A percentile compares a stretch with the other conserved stretches of the same genome.
Conservation (phyloP, 2,888 invertebrate genomes). For the Plutella xylostella region DNA sequence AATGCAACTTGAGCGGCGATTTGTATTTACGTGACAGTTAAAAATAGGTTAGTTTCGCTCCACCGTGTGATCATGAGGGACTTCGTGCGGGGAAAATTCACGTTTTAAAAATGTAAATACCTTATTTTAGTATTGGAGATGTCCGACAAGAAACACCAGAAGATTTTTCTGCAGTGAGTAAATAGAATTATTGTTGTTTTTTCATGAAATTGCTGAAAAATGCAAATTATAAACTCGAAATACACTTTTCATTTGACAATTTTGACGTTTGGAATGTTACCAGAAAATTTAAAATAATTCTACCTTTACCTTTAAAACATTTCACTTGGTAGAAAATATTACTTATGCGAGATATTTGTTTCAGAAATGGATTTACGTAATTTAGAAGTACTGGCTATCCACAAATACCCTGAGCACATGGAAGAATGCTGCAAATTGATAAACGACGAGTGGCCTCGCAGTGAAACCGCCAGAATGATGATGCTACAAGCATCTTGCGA, state of each 20-base stretch:
- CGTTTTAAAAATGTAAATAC: constrained; percentile 24
- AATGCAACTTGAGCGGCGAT: constrained; percentile 19
- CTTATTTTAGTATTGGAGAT: constrained; percentile 2
- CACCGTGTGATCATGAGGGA: no score
- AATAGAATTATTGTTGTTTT: constrained; percentile 8
- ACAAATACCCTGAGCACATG: constrained; percentile 77
- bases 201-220: constrained; percentile 11
- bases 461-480: constrained; percentile 81
- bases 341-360: not conserved
- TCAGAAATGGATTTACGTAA: constrained; percentile 36
- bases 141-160: not conserved
- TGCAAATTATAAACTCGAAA: no score
- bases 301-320: not conserved
- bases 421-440: constrained; percentile 80
- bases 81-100: constrained; percentile 17
- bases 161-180: constrained; percentile 15
- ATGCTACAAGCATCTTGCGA: constrained; percentile 81
- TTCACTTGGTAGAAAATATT: not conserved
- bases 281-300: not conserved
- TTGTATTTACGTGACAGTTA: constrained; percentile 35
- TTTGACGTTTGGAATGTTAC: constrained; percentile 12
- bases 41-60: constrained; percentile 46
- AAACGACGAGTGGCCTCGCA: constrained; percentile 90
- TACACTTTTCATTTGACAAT: constrained; percentile 14
- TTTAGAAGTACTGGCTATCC: constrained; percentile 74